phyloP scores from a whole-genome alignment of 2,888 invertebrate species.

The Chrysolina americana region DNA sequence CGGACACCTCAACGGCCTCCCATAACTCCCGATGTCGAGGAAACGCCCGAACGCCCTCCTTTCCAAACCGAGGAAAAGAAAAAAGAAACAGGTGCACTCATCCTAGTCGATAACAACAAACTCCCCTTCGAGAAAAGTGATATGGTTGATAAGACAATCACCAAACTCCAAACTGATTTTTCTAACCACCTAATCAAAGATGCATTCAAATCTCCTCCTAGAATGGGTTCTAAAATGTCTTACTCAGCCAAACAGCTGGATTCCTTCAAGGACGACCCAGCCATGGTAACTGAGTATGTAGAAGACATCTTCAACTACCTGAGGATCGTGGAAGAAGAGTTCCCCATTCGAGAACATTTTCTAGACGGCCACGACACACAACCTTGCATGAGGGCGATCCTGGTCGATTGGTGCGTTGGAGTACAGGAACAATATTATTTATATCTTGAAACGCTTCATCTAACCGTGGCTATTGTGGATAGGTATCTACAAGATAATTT shows the following conservation, averaged over 20 bases:
- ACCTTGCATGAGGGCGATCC: slow-evolving; percentile 88
- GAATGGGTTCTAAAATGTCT: too few relatives aligned
- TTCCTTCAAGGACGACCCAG: slow-evolving; percentile 78
- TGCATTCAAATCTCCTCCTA: too few relatives aligned
- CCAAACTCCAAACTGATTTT: too few relatives aligned
- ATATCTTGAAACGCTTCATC: slow-evolving; percentile 89
- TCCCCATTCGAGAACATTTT: slow-evolving; percentile 77
- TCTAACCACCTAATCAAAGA: too few relatives aligned
- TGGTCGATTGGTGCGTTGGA: slow-evolving; percentile 95
- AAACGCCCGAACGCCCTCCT: too few relatives aligned
- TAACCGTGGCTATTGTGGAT: slow-evolving; percentile 91
- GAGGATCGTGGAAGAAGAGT: slow-evolving; percentile 80
- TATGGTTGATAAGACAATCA: too few relatives aligned
- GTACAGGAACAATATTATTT: slow-evolving; percentile 90
- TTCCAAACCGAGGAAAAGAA: too few relatives aligned
- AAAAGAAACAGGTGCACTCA: too few relatives aligned
- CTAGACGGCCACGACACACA: slow-evolving; percentile 81
- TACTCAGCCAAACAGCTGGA: not conserved
- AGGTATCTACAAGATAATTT: slow-evolving; percentile 84
- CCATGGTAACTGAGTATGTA: slow-evolving; percentile 84
- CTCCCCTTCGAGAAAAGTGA: too few relatives aligned
- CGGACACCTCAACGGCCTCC: too few relatives aligned
- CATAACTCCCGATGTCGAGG: too few relatives aligned
- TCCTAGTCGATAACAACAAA: too few relatives aligned
- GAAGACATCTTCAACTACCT: slow-evolving; percentile 92